Base-by-base conservation (phyloP, 2,797 vertebrate species). In the Paramormyrops hopkinsi region DNA sequence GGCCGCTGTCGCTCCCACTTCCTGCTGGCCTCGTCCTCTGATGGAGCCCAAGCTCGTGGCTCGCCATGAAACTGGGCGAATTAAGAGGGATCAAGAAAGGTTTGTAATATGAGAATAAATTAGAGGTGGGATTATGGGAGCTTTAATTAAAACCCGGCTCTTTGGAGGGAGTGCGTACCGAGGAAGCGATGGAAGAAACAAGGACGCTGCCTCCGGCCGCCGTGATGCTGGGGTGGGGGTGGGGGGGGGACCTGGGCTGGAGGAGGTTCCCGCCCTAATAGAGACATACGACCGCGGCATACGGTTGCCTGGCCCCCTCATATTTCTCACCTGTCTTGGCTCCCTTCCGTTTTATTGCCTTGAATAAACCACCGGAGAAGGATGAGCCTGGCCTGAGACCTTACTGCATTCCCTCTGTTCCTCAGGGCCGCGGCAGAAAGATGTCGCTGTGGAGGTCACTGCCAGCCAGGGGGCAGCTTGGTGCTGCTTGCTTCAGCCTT, bases 391-490 rank as follows among this genome's bases (percentile, higher is more conserved):
- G 85, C 65, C 89, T 92, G 88, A 87, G 92, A 91, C 91, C 88
- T 79, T 73, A 56, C 85, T 88, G 87, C 59, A 89, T 92, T 91
- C 48, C 90, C 88, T 92, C 90, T 90, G 46, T 86, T 89, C 88
- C 82, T 89, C 90, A 93, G 92, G 88, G 90, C 91, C 56, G 82
- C 89, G 0, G 73, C 73, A 51, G 83, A 83, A 92, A 91, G 90
- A 56, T 92, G 87, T 87, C 89, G 89, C 87, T 73, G 90, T 89
- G 94, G 93, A 94, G 91, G 91, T 92, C 90, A 91, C 76, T 73
- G 88, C 51, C 46, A 69, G 56, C 54, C 83, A 53, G 73, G 19
- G 33, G n/a, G 37, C 29, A 17, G 50, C 14, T 48, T 44, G 50
- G 6, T n/a, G 33, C 88, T n/a, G 33, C 76, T 82, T 51, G 22